These are phyloP conservation scores for Archocentrus centrarchus DNA, from an alignment of 2,113 vertebrate species.

Conservation along the genomic window DNA sequence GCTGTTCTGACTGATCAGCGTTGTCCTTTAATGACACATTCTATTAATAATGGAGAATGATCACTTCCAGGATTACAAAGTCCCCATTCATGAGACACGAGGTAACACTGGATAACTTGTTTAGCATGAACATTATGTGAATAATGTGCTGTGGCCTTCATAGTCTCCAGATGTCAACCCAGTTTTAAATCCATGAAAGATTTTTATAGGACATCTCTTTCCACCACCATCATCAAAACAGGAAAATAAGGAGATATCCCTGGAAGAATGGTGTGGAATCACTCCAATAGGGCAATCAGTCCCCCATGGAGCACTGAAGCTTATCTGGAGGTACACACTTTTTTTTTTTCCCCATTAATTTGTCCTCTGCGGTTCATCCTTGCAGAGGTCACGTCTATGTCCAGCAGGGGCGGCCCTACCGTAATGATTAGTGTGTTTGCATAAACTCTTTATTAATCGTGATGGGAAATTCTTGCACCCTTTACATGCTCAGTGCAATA, in stretches of 20 bases:
- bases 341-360: too few species aligned
- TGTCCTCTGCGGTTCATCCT: background rate
- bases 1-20: background rate
- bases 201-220: background rate
- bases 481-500: too few species aligned
- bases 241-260: background rate
- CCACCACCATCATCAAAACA: background rate
- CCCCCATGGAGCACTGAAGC: background rate
- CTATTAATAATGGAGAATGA: background rate
- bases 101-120: background rate
- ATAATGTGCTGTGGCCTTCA: background rate
- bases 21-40: background rate
- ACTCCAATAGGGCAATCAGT: background rate
- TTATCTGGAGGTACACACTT: background rate
- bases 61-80: background rate
- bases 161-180: background rate
- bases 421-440: constrained; percentile 12
- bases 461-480: too few species aligned
- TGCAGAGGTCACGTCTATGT: background rate
- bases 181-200: background rate
- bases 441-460: too few species aligned
- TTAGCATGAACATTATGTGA: background rate
- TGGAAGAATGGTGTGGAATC: background rate
- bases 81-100: background rate
- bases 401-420: constrained; percentile 32